Evolutionary conservation across 2,888 invertebrate genomes (phyloP).

Genomic region (Nomada hirtipes): DNA sequence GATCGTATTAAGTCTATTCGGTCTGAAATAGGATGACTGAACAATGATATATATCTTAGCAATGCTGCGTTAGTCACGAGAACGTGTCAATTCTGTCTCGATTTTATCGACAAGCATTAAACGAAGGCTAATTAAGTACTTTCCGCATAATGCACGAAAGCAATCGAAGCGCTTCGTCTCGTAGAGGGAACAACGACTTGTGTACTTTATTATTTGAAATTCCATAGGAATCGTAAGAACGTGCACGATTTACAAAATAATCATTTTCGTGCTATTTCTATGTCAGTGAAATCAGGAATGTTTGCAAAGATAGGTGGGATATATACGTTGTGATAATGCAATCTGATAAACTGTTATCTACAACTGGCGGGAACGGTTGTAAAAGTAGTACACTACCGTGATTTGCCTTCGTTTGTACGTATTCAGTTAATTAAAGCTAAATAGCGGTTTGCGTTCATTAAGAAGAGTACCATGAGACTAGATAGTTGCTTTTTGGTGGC

Average conservation of each 20-base stretch:
- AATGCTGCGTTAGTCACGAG: too few species aligned
- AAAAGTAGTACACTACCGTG: slow-evolving; percentile 27
- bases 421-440: slow-evolving; percentile 25
- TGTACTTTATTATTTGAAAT: slow-evolving; percentile 8
- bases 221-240: slow-evolving; percentile 7
- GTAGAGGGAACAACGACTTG: neutral
- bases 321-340: slow-evolving; percentile 30
- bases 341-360: slow-evolving; percentile 23
- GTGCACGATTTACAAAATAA: neutral
- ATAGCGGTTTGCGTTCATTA: neutral
- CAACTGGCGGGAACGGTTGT: neutral
- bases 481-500: neutral
- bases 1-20: neutral
- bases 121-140: slow-evolving; percentile 34
- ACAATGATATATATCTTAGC: too few species aligned
- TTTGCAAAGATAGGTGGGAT: neutral
- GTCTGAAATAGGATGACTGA: too few species aligned
- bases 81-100: neutral
- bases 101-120: slow-evolving; percentile 6
- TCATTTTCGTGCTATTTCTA: slow-evolving; percentile 8
- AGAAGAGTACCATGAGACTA: neutral
- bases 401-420: slow-evolving; percentile 23
- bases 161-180: neutral
- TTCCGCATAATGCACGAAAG: slow-evolving; percentile 23
- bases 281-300: slow-evolving; percentile 38